A percentile compares a stretch with the other conserved stretches of the same genome.
Evolutionary conservation across 2,113 vertebrate species (phyloP).

Genomic region (Bettongia penicillata): DNA sequence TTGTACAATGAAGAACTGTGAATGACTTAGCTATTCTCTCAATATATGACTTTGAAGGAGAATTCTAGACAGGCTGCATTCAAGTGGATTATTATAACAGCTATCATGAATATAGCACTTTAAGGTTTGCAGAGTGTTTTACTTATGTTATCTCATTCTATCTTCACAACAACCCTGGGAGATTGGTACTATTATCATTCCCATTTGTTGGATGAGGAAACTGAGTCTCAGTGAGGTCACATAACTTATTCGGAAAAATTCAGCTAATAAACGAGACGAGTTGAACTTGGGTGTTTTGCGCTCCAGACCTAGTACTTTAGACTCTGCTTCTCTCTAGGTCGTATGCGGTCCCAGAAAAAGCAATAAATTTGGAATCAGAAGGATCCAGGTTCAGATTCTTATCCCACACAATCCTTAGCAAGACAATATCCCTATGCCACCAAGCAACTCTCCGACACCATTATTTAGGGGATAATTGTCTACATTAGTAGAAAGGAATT

Average conservation of each 20-base stretch:
- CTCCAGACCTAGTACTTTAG: background rate
- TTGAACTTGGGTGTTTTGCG: background rate
- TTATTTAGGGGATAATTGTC: too few species aligned
- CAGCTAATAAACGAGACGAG: background rate
- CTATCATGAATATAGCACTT: background rate
- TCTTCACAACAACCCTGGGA: background rate
- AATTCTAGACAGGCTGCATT: constrained; percentile 57
- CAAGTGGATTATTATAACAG: background rate
- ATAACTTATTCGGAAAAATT: background rate
- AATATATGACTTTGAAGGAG: constrained; percentile 46
- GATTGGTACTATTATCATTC: background rate
- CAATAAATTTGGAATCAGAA: background rate
- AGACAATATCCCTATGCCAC: background rate
- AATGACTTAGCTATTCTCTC: too few species aligned
- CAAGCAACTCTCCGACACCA: too few species aligned
- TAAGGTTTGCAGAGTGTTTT: background rate
- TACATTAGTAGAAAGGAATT: too few species aligned
- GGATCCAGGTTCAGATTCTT: background rate
- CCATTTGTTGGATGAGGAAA: background rate
- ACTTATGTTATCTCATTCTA: background rate
- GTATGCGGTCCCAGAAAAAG: background rate
- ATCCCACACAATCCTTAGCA: background rate
- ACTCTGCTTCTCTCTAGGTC: background rate
- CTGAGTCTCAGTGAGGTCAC: background rate
- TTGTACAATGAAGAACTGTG: too few species aligned